Evolutionary conservation across 2,113 vertebrate genomes (phyloP), one percentile per base, ranked within the genome.

Genomic region (Cephalopholis sonnerati): DNA sequence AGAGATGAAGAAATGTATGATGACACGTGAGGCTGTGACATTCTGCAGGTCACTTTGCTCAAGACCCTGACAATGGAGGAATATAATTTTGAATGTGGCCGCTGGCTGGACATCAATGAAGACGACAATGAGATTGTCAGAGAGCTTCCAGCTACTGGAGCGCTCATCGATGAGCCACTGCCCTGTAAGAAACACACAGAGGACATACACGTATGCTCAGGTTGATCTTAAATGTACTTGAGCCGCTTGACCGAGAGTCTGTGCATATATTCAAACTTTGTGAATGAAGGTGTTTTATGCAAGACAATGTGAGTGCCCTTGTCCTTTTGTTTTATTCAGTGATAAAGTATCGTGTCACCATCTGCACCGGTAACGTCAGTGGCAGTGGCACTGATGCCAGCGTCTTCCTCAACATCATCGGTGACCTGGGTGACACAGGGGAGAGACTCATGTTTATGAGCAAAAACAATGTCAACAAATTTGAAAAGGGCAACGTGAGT

Each of bases 71-170:
- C 96, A 12, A 97, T 95, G 92, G 97, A 99, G 87, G 98, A 98
- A 91, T 99, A 99, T 82, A 96, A 95, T 0, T 99, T 99, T 89
- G 94, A 90, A 59, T 99, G 98, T 2, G 96, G 96, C 76, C 98
- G 97, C 36, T 99, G 98, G 98, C 91, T 99, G 85, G 98, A 99
- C 90, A 94, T 97, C 90, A 99, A 98, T 1, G 98, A 99, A 79
- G 98, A 99, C 0, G 98, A 99, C 93, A 97, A 97, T 13, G 98
- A 99, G 92, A 99, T 98, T 0, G 93, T 97, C 82, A 90, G 98
- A 91, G 98, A 99, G 68, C 95, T 99, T 77, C 94, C 97, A 0
- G 98, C 98, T 0, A 96, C 96, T 24, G 97, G 98, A 27, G 91
- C 92, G 0, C 67, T 95, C 0, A 95, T 97, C 29, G 87, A 93